Evolutionary conservation across 2,113 vertebrate species (phyloP), one percentile per base, ranked within the genome.

Genomic region (Corythaixoides concolor): DNA sequence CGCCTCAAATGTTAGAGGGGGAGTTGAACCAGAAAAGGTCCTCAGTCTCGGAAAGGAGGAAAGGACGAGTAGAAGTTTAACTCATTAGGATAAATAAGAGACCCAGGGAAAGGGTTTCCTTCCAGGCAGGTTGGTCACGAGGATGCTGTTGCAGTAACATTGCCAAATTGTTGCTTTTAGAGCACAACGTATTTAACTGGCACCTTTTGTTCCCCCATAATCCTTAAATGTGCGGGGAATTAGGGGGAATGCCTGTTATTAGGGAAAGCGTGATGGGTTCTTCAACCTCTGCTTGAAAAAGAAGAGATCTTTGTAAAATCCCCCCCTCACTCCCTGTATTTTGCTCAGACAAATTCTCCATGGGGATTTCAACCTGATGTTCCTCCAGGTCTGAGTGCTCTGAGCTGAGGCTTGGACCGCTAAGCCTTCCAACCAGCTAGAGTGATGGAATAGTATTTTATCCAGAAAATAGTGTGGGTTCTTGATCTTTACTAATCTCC

Each of bases 21-120:
- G 1, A 59, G 41, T 66, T 95, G 85, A 96, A 95, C 76, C 93
- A 88, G 97, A 68, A 70, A 23, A 93, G 89, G 83, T 88, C 93
- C 81, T 62, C 35, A 9, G 15, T 27, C 45, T 22, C 1, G 1
- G 32, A 49, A 78, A 14, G 26, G 56, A 73, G 41, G 59, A 64
- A 20, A 52, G 73, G 66, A 47, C 8, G 45, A 15, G 4, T 12
- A 11, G 15, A 52, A 56, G 39, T 37, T 37, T 41, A 6, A 60
- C 79, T 67, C 15, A 3, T 0, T 4, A 5, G 32, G 70, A 23
- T 45, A 9, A 73, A 39, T 13, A 6, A 2, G 39, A 60, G 50
- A 41, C 7, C 0, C 0, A 22, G 24, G 37, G 23, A 74, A 77
- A 37, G n/a, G 32, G 3, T 62, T 94, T 88, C 32, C 47, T n/a